Conservation (phyloP, 2,888 invertebrate genomes). For the Protonemura montana region DNA sequence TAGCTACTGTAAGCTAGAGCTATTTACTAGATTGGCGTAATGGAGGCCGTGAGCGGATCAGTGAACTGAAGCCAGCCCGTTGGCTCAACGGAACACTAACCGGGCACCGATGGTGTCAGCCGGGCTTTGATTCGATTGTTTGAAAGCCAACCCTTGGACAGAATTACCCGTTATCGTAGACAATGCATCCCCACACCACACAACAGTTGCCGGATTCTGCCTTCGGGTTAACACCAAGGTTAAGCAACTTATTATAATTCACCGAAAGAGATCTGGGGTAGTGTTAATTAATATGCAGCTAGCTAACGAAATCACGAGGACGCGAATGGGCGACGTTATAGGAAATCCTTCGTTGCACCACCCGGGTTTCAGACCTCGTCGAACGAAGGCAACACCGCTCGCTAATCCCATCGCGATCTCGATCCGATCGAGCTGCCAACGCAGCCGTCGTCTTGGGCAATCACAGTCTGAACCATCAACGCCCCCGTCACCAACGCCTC, state of each 20-base stretch:
- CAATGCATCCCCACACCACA: too few species aligned
- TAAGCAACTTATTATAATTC: too few species aligned
- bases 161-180: too few species aligned
- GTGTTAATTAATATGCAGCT: background rate
- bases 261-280: background rate
- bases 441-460: background rate
- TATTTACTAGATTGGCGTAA: background rate
- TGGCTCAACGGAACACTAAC: conserved; percentile 12
- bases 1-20: too few species aligned
- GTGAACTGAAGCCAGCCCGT: conserved; percentile 7
- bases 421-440: background rate
- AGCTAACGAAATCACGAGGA: background rate
- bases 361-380: background rate
- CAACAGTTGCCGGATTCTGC: too few species aligned
- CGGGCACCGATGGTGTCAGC: background rate
- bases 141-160: background rate
- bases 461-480: background rate
- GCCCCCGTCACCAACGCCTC: too few species aligned
- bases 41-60: background rate
- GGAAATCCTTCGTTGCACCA: background rate
- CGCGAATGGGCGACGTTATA: too few species aligned
- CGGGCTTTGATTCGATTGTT: background rate
- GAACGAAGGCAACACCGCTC: background rate
- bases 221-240: too few species aligned
- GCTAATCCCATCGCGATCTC: background rate